Evolutionary conservation across 2,113 vertebrate species (phyloP).

Genomic region (Malurus alboscapulatus): DNA sequence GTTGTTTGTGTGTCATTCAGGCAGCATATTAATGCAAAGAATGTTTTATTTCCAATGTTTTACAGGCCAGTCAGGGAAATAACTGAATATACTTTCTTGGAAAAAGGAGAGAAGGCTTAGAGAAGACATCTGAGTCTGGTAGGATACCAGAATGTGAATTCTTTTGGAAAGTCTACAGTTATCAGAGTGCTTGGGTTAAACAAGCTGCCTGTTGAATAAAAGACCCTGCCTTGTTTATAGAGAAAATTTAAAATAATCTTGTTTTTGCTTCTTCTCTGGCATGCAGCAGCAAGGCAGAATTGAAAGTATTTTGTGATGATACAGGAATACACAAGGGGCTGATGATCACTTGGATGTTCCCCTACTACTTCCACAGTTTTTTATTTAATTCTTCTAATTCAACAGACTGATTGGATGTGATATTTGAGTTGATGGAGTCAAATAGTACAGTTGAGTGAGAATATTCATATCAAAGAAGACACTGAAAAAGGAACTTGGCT

Average conservation of each 20-base stretch:
- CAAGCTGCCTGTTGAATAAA: neutral
- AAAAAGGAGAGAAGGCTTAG: neutral
- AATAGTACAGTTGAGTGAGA: neutral
- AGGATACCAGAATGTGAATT: neutral
- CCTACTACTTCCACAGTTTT: neutral
- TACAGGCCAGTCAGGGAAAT: neutral
- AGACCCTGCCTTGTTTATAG: neutral
- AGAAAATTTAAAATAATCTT: neutral
- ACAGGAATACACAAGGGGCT: neutral
- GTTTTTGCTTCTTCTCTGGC: neutral
- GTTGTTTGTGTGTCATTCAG: neutral
- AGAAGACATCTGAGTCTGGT: neutral
- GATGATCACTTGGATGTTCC: neutral
- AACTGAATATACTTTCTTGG: neutral
- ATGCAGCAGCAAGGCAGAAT: neutral
- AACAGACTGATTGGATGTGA: slow-evolving; percentile 11
- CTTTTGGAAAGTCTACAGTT: neutral
- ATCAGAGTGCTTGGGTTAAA: neutral
- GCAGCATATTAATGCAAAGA: neutral
- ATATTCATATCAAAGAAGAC: slow-evolving; percentile 29
- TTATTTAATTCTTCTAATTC: slow-evolving; percentile 25
- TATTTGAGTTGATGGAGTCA: neutral
- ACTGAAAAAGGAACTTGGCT: slow-evolving; percentile 46
- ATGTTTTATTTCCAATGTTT: neutral
- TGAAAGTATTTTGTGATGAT: neutral